Percentiles rank a stretch among this genome's conserved stretches.
Conservation (phyloP, 2,113 vertebrate species). For the Lepisosteus osseus region DNA sequence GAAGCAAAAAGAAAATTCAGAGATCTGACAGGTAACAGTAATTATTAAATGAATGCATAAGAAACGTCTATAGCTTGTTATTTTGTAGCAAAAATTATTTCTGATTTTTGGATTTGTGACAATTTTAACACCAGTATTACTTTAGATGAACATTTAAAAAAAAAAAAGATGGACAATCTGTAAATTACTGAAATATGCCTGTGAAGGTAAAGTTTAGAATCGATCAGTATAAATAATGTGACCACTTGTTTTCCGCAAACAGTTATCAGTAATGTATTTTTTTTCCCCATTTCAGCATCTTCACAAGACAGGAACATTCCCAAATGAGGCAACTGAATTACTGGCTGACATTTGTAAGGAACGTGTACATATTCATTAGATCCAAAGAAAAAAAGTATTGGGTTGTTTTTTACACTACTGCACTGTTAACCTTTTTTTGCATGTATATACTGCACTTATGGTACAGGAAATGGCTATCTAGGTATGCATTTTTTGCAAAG, state of each 20-base stretch:
- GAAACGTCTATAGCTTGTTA: neutral
- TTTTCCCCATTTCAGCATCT: constrained; percentile 32
- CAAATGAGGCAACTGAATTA: constrained; percentile 9
- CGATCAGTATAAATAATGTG: neutral
- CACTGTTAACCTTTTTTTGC: constrained; percentile 9
- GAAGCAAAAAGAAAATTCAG: constrained; percentile 90
- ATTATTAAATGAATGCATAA: neutral
- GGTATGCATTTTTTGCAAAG: neutral
- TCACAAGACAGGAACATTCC: constrained; percentile 24
- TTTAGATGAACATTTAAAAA: neutral
- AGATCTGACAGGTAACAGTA: constrained; percentile 70
- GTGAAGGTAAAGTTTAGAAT: constrained; percentile 1
- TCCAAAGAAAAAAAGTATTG: neutral
- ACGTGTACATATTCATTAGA: too few species aligned
- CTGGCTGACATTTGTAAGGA: constrained; percentile 13
- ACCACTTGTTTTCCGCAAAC: neutral
- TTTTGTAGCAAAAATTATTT: too few species aligned
- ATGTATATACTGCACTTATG: constrained; percentile 7
- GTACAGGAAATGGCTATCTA: constrained; percentile 2
- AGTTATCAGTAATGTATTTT: neutral
- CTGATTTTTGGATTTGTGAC: neutral
- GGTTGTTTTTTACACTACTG: neutral
- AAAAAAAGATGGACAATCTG: too few species aligned
- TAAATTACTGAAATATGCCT: neutral
- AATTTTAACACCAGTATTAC: neutral